A percentile compares a stretch with the other conserved stretches of the same genome.
phyloP scores from a whole-genome alignment of 23 tunicate genomes.

The Ciona savignyi region DNA sequence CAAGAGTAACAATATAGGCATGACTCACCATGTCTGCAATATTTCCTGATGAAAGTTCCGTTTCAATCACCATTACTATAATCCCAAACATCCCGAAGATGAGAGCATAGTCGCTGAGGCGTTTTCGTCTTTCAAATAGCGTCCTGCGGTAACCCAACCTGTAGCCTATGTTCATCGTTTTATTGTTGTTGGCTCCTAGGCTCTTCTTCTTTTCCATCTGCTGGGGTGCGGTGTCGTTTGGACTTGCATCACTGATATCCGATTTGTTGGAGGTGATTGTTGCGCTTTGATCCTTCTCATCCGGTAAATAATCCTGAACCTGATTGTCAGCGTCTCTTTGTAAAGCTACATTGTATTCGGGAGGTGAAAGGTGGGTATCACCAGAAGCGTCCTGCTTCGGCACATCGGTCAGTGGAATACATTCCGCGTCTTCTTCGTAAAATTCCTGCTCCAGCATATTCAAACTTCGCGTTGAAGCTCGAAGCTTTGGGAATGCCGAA shows the following conservation, averaged over 20 bases:
- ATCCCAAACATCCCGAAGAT: conserved; percentile 94
- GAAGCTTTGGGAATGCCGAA: conserved; percentile 46
- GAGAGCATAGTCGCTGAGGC: conserved; percentile 90
- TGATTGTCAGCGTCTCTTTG: not conserved
- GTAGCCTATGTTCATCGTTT: conserved; percentile 66
- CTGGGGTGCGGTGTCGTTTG: not conserved
- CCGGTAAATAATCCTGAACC: not conserved
- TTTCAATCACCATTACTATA: conserved; percentile 92
- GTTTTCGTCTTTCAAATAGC: conserved; percentile 81
- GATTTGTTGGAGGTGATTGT: not conserved
- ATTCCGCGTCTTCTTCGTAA: conserved; percentile 19
- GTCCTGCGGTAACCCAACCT: conserved; percentile 93
- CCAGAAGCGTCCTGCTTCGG: not conserved
- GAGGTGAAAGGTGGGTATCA: not conserved
- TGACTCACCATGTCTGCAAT: conserved; percentile 45
- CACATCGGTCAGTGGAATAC: conserved; percentile 20
- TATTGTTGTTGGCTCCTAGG: not conserved
- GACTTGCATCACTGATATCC: not conserved
- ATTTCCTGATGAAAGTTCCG: conserved; percentile 86
- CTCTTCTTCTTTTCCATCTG: conserved; percentile 1
- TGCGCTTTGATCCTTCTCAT: not conserved
- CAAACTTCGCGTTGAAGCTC: conserved; percentile 25
- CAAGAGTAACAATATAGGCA: too few species aligned
- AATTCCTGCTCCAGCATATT: conserved; percentile 8
- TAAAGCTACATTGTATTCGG: not conserved